Evolutionary conservation across 2,113 vertebrate genomes (phyloP), one percentile per base, ranked within the genome.

Genomic region (Silurus meridionalis): DNA sequence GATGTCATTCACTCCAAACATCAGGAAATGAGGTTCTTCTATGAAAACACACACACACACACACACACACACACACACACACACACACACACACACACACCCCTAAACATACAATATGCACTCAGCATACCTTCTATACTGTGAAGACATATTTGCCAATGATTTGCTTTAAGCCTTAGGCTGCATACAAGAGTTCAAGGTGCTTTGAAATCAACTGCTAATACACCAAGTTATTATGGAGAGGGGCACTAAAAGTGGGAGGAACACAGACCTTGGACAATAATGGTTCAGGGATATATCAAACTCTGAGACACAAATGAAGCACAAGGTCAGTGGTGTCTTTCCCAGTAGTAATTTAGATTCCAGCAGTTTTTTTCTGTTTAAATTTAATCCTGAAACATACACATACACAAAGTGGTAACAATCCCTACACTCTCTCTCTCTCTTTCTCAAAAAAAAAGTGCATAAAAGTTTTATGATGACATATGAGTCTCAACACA

Each of bases 51-150:
- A 25, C 63, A 67, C 61, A 48, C 75, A 52, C 58, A 86, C 57
- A 78, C 57, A 82, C 66, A 83, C 80, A 85, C 85, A 46, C 58
- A 52, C 58, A 86, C 57, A 78, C 57, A 82, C 66, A 83, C 80
- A 85, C 85, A 46, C 58, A 80, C 60, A 74, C 57, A 23, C n/a
- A 14, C 37, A 78, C 57, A 61, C 57, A 75, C 7, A 80, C 25
- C 48, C 55, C 74, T 60, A 66, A 46, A 75, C 55, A 80, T 55
- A 55, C 4, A 71, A 74, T 50, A 74, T 10, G 1, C 71, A 77
- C 14, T 21, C 21, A 64, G 19, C 28, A 64, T 25, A 13, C 61
- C 21, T 28, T 53, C 19, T 71, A 66, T 52, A 48, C 28, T 61
- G 57, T 28, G 1, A 9, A 6, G 55, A 71, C 46, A 80, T 23